A percentile compares a stretch with the other conserved stretches of the same genome.
Evolutionary conservation across 1,140 invertebrate genomes (phyloP).

Genomic region (Goniozus legneri): DNA sequence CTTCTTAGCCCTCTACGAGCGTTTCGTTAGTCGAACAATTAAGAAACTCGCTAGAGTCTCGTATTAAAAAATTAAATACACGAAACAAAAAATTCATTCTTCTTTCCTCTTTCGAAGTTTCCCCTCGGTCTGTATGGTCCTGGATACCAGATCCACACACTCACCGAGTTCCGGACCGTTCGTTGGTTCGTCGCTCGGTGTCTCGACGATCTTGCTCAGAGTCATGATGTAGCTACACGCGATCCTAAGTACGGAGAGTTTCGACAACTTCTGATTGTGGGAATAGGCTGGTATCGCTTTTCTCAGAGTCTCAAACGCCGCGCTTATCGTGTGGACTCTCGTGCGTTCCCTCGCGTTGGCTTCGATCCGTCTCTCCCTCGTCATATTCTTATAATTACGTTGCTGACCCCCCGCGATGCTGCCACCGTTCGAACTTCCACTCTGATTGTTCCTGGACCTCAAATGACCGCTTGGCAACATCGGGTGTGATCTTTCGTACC

Average conservation of each 20-base stretch:
- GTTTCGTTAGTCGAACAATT: too few species aligned
- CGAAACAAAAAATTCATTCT: conserved; percentile 50
- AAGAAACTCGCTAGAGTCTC: too few species aligned
- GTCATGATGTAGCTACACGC: conserved; percentile 89
- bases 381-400: conserved; percentile 95
- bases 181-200: conserved; percentile 30
- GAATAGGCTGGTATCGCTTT: conserved; percentile 84
- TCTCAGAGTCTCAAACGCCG: conserved; percentile 86
- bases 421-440: background rate
- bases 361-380: conserved; percentile 83
- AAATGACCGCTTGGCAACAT: background rate
- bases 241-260: conserved; percentile 85
- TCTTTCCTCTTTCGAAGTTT: conserved; percentile 84
- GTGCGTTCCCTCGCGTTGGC: conserved; percentile 90
- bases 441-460: background rate
- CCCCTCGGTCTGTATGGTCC: conserved; percentile 88
- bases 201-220: conserved; percentile 57
- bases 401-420: conserved; percentile 51
- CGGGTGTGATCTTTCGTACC: conserved; percentile 9
- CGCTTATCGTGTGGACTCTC: conserved; percentile 90
- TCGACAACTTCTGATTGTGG: conserved; percentile 89
- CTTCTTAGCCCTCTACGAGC: too few species aligned
- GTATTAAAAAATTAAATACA: too few species aligned
- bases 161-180: conserved; percentile 61
- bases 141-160: conserved; percentile 81